Evolutionary conservation across 2,113 vertebrate species (phyloP).

Genomic region (Anoura caudifer): DNA sequence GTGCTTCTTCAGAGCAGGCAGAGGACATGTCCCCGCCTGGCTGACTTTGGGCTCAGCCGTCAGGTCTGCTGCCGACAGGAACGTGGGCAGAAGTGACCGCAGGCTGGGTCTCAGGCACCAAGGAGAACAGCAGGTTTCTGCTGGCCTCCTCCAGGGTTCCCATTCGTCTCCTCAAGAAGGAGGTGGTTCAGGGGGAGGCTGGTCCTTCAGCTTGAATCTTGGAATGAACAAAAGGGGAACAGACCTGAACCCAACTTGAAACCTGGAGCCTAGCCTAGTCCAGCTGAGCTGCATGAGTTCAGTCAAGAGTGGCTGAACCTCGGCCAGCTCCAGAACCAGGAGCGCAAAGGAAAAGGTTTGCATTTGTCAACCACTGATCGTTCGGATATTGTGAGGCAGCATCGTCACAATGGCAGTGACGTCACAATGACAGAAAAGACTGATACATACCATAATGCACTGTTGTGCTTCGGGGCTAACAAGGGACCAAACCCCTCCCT

Average conservation of each 20-base stretch:
- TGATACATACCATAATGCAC: rapidly evolving
- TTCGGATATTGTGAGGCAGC: neutral
- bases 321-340: neutral
- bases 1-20: neutral
- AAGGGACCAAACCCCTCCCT: neutral
- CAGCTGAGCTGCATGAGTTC: neutral
- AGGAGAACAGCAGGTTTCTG: neutral
- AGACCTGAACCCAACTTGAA: neutral
- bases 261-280: neutral
- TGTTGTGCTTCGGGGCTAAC: neutral
- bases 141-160: neutral
- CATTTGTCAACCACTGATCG: neutral
- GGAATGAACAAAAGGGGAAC: neutral
- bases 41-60: neutral
- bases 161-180: neutral
- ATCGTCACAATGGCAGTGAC: neutral
- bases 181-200: neutral
- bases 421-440: neutral
- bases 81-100: neutral
- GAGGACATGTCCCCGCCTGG: rapidly evolving
- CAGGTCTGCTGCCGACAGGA: neutral
- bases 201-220: neutral
- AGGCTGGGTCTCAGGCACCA: neutral
- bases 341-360: neutral
- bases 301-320: neutral